Conservation (phyloP, 1,140 invertebrate genomes). For the Neotoxoptera formosana region DNA sequence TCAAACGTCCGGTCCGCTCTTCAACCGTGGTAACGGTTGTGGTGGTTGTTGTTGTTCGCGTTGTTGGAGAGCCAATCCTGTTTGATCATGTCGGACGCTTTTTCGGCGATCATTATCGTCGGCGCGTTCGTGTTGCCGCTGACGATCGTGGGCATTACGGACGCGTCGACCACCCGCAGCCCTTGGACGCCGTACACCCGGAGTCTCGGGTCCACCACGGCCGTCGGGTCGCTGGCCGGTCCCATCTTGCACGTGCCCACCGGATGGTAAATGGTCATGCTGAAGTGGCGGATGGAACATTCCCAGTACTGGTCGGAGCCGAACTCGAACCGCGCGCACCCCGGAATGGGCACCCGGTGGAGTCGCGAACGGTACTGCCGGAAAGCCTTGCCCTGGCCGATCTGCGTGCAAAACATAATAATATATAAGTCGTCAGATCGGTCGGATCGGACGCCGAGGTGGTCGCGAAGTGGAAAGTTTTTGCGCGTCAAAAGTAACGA, state of each 20-base stretch:
- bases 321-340: slow-evolving; percentile 78
- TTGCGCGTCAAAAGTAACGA: no score
- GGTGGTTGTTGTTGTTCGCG: no score
- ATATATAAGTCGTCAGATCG: no score
- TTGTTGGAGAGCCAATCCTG: slow-evolving; percentile 70
- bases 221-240: slow-evolving; percentile 73
- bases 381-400: slow-evolving; percentile 70
- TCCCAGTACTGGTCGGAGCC: slow-evolving; percentile 82
- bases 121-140: slow-evolving; percentile 86
- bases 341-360: slow-evolving; percentile 76
- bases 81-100: slow-evolving; percentile 83
- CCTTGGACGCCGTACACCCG: slow-evolving; percentile 79
- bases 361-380: slow-evolving; percentile 80
- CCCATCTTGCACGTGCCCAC: slow-evolving; percentile 88
- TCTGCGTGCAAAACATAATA: slow-evolving; percentile 66
- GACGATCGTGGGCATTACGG: slow-evolving; percentile 86
- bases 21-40: slow-evolving; percentile 36
- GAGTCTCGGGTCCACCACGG: slow-evolving; percentile 83
- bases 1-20: neutral
- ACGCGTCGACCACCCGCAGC: slow-evolving; percentile 85
- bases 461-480: no score
- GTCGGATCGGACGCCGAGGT: no score
- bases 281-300: slow-evolving; percentile 83
- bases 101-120: slow-evolving; percentile 86
- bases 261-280: slow-evolving; percentile 87